Conservation (phyloP, 2,888 invertebrate genomes). For the Acanthoscelides obtectus region DNA sequence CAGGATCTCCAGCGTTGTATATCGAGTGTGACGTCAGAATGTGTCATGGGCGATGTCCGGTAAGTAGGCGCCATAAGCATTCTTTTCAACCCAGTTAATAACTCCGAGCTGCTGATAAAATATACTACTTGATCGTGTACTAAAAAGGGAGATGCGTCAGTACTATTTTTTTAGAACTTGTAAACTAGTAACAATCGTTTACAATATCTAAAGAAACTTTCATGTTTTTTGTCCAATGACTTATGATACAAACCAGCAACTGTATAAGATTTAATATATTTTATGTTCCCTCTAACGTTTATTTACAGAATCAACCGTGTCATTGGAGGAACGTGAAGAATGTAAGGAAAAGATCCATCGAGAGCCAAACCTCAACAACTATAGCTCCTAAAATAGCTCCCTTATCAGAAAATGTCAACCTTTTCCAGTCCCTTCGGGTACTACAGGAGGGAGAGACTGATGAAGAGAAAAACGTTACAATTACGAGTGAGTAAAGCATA, state of each 20-base stretch:
- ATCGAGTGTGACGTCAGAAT: conserved; percentile 93
- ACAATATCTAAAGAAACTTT: too few relatives aligned
- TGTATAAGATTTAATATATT: conserved; percentile 1
- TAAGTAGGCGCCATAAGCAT: conserved; percentile 48
- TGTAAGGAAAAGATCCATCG: conserved; percentile 68
- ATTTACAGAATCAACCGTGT: conserved; percentile 78
- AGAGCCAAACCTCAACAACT: conserved; percentile 44
- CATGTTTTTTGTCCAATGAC: neutral
- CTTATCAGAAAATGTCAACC: conserved; percentile 82
- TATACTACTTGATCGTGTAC: neutral
- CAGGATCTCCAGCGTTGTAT: conserved; percentile 88
- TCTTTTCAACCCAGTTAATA: neutral
- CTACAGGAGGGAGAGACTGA: conserved; percentile 80
- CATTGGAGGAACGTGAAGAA: conserved; percentile 89
- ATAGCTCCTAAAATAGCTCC: conserved; percentile 20
- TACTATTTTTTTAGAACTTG: neutral
- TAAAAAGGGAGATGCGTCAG: neutral
- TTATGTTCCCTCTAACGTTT: neutral
- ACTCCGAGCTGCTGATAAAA: neutral
- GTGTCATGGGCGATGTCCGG: conserved; percentile 93
- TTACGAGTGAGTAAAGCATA: conserved; percentile 27
- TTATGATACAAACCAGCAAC: neutral
- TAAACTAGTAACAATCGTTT: neutral
- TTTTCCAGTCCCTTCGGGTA: conserved; percentile 84
- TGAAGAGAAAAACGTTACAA: conserved; percentile 47